Base-by-base conservation (phyloP, 2,797 vertebrate genomes). In the Poeciliopsis gracilis region DNA sequence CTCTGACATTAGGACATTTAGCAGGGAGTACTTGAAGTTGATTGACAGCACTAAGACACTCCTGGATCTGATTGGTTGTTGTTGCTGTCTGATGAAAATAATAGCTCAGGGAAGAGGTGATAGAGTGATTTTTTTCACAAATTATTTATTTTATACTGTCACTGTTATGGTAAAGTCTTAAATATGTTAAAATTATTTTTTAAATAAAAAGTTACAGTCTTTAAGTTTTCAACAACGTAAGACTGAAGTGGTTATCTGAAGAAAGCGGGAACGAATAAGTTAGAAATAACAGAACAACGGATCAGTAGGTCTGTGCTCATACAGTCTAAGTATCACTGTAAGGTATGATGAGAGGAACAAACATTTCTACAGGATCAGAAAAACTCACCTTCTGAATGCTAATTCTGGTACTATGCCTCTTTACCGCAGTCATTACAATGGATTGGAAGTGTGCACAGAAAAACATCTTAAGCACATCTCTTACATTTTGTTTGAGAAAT, bases 351-450 rank as follows among this genome's bases (percentile, higher is more conserved):
- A 5, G 53, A 57, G 53, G 23, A 57, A 57, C 18, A 51, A 51
- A 51, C 18, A 51, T 51, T 51, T 51, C 53, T n/a, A 4, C 25
- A 76, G 79, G 36, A 63, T 67, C 41, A 59, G 66, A 18, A 75
- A 80, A 51, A 53, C 77, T 25, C 79, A 73, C 59, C 61, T 77
- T 67, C 76, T 61, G 25, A 66, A 72, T 0, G 28, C 43, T 36
- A 16, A 51, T 69, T 28, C 69, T 69, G 30, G 55, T 41, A 20
- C 71, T 1, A 6, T 76, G 43, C 51, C 30, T 77, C 79, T 73
- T 76, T 55, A 75, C 71, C 38, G 43, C 61, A 73, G 57, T 82
- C 45, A 28, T 23, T 25, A 77, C 57, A 77, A 61, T 78, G 69
- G 59, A 63, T 36, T 63, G 59, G 16, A 53, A 5, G 41, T 59